Base-by-base conservation (phyloP, 2,888 invertebrate genomes). In the Tiliacea aurago region DNA sequence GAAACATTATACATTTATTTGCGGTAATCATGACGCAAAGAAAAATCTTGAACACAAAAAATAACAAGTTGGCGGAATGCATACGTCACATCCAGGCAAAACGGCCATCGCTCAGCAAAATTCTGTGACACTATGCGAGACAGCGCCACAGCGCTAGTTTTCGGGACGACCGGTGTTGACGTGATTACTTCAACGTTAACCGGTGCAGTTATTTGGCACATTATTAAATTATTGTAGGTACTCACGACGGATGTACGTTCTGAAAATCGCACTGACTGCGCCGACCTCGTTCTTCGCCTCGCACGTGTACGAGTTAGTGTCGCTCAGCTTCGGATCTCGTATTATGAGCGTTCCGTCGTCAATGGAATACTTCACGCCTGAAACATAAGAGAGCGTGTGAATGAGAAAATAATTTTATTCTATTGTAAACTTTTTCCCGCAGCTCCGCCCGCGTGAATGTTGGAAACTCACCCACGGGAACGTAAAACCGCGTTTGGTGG, bases 201-300 rank as follows among this genome's bases (percentile, higher is more conserved):
- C n/a, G n/a, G 11, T 51, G 11, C 51, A 51, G n/a, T 45, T 15
- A 45, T 51, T 51, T 10, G n/a, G 49, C 4, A 51, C n/a, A 51
- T n/a, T 51, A 51, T 51, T 23, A 51, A 11, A 5, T 51, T 51
- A 51, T 11, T 51, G 23, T 51, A 51, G 23, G 13, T 15, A 55
- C 55, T 55, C 7, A 55, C 55, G 76, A 20, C 47, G 23, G 10
- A 84, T 70, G 23, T 70, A 11, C 10, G 62, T 68, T 58, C n/a
- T 37, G 55, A 81, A 84, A 2, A 59, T 77, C 6, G 63, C 56
- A 33, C 37, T 59, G 15, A 45, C 61, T 43, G 33, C 15, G 9
- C 72, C 84, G 4, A 23, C 70, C 0, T 63, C 65, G 28, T 84
- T 84, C 11, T n/a, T 64, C 0, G 84, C 84, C 18, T 67, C 70